A percentile compares a stretch with the other conserved stretches of the same genome.
These are phyloP conservation scores for Ptychobarbus kaznakovi DNA, from an alignment of 2,797 vertebrate genomes.

Conservation along the genomic window DNA sequence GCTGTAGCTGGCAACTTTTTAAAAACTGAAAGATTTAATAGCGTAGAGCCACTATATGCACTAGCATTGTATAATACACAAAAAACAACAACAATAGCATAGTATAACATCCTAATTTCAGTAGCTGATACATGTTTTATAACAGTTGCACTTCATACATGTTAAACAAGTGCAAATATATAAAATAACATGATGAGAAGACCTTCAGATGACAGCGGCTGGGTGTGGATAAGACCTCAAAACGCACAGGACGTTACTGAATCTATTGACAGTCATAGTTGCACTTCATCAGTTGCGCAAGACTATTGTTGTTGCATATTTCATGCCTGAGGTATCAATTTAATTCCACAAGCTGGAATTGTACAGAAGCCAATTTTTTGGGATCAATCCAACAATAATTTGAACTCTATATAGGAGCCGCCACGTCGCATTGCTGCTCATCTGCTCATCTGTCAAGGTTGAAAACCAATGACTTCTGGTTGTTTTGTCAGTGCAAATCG, in stretches of 20 bases:
- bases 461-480: neutral
- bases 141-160: neutral
- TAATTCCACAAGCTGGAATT: neutral
- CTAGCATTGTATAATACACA: neutral
- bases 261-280: neutral
- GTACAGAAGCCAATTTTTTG: neutral
- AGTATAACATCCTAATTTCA: neutral
- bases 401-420: neutral
- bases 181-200: neutral
- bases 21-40: neutral
- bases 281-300: constrained; percentile 8
- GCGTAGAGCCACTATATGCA: neutral
- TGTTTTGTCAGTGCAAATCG: neutral
- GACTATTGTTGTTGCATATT: neutral
- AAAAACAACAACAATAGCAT: neutral
- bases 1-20: neutral
- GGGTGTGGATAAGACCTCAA: neutral
- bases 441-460: neutral
- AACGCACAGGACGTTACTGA: neutral
- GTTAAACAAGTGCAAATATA: neutral
- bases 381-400: neutral
- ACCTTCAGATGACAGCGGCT: neutral
- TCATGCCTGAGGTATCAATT: constrained; percentile 1
- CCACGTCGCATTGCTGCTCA: neutral
- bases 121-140: neutral